Percentiles rank a stretch among this genome's conserved stretches.
Evolutionary conservation across 2,888 invertebrate species (phyloP).

Genomic region (Nycteola revayana): DNA sequence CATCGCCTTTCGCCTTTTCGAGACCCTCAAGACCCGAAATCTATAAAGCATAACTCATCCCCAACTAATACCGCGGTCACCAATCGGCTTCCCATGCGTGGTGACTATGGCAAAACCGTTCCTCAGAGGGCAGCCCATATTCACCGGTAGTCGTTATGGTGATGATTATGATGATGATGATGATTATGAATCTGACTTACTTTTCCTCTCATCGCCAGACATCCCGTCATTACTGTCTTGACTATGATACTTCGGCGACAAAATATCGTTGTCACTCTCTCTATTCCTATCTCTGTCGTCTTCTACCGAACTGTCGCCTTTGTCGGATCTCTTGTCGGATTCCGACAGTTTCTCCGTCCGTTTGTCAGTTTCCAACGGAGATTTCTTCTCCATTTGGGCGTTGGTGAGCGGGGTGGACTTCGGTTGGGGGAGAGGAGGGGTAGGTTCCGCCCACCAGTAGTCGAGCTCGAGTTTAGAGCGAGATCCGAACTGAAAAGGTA

Average conservation of each 20-base stretch:
- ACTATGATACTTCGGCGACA: conserved; percentile 68
- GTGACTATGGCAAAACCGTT: too few species aligned
- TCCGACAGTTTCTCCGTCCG: conserved; percentile 23
- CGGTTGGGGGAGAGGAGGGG: conserved; percentile 57
- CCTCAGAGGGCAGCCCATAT: too few species aligned
- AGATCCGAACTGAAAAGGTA: conserved; percentile 85
- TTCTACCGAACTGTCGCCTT: conserved; percentile 51
- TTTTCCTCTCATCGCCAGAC: conserved; percentile 71
- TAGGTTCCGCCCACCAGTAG: conserved; percentile 88
- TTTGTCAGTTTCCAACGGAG: conserved; percentile 19
- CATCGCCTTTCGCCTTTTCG: too few species aligned
- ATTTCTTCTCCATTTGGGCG: conserved; percentile 15
- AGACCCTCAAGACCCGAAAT: too few species aligned
- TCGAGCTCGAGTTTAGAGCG: conserved; percentile 89
- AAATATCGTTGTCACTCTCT: conserved; percentile 60
- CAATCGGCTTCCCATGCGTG: too few species aligned
- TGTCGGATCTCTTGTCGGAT: conserved; percentile 45
- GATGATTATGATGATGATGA: too few species aligned
- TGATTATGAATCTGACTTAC: conserved; percentile 43
- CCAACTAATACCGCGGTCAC: too few species aligned
- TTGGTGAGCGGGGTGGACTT: conserved; percentile 9
- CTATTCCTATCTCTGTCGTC: conserved; percentile 49
- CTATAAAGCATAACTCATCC: too few species aligned
- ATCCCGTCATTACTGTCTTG: conserved; percentile 75
- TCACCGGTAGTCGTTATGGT: too few species aligned